Evolutionary conservation across 2,113 vertebrate species (phyloP), one percentile per base, ranked within the genome.

Genomic region (Etheostoma spectabile): DNA sequence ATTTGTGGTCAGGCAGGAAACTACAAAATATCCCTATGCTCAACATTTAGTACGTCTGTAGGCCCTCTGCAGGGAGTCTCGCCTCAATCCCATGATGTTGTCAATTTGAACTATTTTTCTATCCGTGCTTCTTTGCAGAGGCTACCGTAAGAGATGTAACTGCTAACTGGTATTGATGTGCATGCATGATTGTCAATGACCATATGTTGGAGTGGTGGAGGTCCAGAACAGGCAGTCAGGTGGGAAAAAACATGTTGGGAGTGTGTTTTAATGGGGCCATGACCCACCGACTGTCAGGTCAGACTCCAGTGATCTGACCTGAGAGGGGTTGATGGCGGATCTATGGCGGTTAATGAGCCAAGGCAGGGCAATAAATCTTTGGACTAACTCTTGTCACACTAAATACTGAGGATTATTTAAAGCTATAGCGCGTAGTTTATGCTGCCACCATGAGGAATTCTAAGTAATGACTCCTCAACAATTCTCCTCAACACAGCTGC

Each of bases 241-340:
- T 77, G 69, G 56, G 77, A 75, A 76, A 82, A 42, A 71, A 46
- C 70, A 53, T 46, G 64, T 57, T 53, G 59, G 51, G 52, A 56
- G 65, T 72, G 16, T 56, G 60, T 80, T 87, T 91, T 85, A 87
- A 81, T 76, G 71, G 81, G 48, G 68, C 48, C 74, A 14, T 70
- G 76, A 85, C 80, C 84, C 21, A 27, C 68, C 48, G 57, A 52
- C 68, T 60, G 79, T 70, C 46, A 82, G 85, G 75, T 69, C 64
- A 38, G 56, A 71, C 79, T 68, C 51, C 38, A 35, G 16, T 83
- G 90, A 85, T 84, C 80, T 83, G 77, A 92, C 89, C 71, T 18
- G 35, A 59, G 80, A 64, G 48, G 52, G 61, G 62, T 51, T 84
- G 67, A 86, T 79, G 71, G 27, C 46, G 84, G 79, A 16, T 73